Evolutionary conservation across 2,113 vertebrate genomes (phyloP).

Genomic region (Passer montanus): DNA sequence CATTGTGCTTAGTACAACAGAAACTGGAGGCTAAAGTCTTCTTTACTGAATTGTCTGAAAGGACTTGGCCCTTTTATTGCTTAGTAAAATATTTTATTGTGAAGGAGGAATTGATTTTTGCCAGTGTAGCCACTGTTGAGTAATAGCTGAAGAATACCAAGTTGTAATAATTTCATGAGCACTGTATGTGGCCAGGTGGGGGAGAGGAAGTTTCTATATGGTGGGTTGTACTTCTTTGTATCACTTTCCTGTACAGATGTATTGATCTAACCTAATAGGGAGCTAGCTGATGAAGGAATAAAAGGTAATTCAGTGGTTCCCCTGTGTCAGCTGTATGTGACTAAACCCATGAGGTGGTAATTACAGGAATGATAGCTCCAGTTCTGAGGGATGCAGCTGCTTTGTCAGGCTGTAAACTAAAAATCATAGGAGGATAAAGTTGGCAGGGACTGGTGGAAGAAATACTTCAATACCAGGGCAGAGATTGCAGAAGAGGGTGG

Average conservation of each 20-base stretch:
- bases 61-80: neutral
- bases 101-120: slow-evolving; percentile 44
- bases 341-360: slow-evolving; percentile 14
- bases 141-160: slow-evolving; percentile 38
- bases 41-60: neutral
- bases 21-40: neutral
- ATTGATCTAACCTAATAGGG: slow-evolving; percentile 17
- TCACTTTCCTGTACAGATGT: neutral
- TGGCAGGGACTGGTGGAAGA: neutral
- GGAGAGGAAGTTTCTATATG: neutral
- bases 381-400: neutral
- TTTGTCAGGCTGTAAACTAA: neutral
- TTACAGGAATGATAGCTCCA: neutral
- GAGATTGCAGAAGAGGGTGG: neutral
- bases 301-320: slow-evolving; percentile 43
- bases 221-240: neutral
- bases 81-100: neutral
- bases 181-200: neutral
- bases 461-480: neutral
- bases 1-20: slow-evolving; percentile 58
- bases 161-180: slow-evolving; percentile 35
- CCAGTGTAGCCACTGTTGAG: neutral
- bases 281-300: slow-evolving; percentile 44
- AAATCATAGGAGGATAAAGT: neutral
- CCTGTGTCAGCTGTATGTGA: neutral